phyloP scores from a whole-genome alignment of 1,140 invertebrate genomes.

The Drosophila littoralis region DNA sequence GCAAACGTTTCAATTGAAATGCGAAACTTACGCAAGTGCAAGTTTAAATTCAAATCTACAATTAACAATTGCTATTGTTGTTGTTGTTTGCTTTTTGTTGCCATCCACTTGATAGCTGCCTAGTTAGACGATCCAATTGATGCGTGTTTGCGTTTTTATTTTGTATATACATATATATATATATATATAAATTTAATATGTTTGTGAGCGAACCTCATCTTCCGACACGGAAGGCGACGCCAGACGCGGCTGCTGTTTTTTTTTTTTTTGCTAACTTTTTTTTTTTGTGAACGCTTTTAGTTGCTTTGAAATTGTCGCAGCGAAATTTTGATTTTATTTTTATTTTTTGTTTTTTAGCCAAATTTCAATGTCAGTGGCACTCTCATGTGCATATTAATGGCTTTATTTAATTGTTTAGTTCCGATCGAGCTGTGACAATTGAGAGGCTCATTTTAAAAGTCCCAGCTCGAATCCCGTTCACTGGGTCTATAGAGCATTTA shows the following conservation, averaged over 20 bases:
- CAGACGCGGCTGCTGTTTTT: conserved; percentile 33
- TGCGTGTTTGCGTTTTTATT: conserved; percentile 18
- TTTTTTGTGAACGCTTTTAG: conserved; percentile 13
- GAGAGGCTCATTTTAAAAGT: too few species aligned
- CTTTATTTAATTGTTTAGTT: conserved; percentile 25
- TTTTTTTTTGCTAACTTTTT: conserved; percentile 11
- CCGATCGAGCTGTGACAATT: conserved; percentile 13
- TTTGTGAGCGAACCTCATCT: conserved; percentile 58
- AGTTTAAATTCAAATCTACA: conserved; percentile 44
- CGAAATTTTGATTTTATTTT: conserved; percentile 53
- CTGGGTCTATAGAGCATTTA: too few species aligned
- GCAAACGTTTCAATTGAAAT: conserved; percentile 53
- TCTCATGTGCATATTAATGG: conserved; percentile 67
- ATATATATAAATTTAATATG: conserved; percentile 20
- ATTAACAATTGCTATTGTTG: conserved; percentile 34
- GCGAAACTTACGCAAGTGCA: conserved; percentile 51
- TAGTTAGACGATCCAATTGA: conserved; percentile 18
- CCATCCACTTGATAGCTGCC: conserved; percentile 22
- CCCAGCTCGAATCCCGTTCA: too few species aligned
- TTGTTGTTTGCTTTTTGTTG: conserved; percentile 34
- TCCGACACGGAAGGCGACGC: conserved; percentile 71
- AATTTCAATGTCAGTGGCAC: conserved; percentile 73
- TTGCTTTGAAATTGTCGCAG: conserved; percentile 62
- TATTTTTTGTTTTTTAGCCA: conserved; percentile 39
- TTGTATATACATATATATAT: conserved; percentile 23